phyloP scores from a whole-genome alignment of 2,113 vertebrate genomes.

The Grammomys surdaster region DNA sequence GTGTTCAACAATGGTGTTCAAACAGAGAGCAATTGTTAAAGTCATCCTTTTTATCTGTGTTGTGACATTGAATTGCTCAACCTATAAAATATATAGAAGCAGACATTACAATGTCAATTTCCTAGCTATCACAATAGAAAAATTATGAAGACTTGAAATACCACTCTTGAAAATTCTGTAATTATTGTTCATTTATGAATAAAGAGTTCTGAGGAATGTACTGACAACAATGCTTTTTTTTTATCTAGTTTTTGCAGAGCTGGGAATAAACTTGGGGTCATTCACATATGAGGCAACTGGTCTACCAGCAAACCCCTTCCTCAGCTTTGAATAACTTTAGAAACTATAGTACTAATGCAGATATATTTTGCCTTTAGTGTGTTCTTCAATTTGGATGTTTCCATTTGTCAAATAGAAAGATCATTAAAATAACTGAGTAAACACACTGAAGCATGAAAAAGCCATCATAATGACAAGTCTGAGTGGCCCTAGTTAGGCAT shows the following conservation, averaged over 20 bases:
- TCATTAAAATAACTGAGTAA: conserved; percentile 16
- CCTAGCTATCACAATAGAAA: conserved; percentile 11
- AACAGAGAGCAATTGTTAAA: conserved; percentile 27
- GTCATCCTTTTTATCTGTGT: conserved; percentile 31
- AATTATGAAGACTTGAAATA: conserved; percentile 16
- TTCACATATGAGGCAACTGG: not conserved
- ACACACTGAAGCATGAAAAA: conserved; percentile 6
- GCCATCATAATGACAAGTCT: not conserved
- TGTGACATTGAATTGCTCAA: not conserved
- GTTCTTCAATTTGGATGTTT: not conserved
- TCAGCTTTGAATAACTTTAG: not conserved
- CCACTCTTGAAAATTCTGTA: not conserved
- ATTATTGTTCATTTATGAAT: not conserved
- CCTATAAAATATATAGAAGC: not conserved
- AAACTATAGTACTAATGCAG: conserved; percentile 26
- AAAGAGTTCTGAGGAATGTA: too few relatives aligned
- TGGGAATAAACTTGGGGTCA: not conserved
- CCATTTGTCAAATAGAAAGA: conserved; percentile 15
- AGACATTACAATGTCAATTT: conserved; percentile 42
- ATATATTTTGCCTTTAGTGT: not conserved
- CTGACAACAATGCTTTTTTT: not conserved
- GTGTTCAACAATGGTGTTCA: conserved; percentile 41
- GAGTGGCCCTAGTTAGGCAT: not conserved
- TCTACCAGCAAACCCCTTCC: not conserved
- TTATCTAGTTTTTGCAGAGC: not conserved